Conservation (phyloP, 2,113 vertebrate species). For the Cephalopholis sonnerati region DNA sequence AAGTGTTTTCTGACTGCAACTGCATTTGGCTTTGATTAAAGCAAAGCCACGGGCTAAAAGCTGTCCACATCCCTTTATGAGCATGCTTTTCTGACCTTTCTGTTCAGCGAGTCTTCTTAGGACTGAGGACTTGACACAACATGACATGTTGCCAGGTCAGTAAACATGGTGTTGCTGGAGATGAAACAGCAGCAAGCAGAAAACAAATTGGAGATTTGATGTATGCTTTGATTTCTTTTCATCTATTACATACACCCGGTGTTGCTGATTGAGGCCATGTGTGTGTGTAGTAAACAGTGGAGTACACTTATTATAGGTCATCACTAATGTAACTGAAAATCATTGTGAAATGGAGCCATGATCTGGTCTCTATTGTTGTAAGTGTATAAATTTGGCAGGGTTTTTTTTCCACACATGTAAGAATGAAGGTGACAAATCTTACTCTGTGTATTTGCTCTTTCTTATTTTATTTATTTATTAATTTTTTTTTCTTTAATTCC, state of each 20-base stretch:
- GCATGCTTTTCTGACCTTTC: constrained; percentile 85
- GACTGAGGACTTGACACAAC: constrained; percentile 84
- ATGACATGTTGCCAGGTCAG: constrained; percentile 86
- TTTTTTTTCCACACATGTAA: neutral
- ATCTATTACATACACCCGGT: neutral
- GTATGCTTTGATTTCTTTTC: constrained; percentile 37
- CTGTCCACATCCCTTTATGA: constrained; percentile 85
- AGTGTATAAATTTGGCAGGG: neutral
- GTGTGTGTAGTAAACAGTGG: neutral
- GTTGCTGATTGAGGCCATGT: neutral
- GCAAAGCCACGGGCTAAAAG: constrained; percentile 84
- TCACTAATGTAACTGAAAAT: neutral
- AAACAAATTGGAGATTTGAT: constrained; percentile 55
- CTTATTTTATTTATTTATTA: no score
- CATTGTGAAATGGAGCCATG: neutral
- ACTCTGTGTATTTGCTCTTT: neutral
- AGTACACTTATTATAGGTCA: neutral
- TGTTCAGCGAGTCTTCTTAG: constrained; percentile 83
- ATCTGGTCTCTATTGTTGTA: neutral
- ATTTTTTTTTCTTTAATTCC: neutral
- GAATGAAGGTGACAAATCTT: neutral
- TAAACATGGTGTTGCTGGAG: constrained; percentile 79
- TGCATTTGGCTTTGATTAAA: constrained; percentile 84
- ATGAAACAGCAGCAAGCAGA: constrained; percentile 57
- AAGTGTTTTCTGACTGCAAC: constrained; percentile 84